Evolutionary conservation across 2,888 invertebrate species (phyloP), one percentile per base, ranked within the genome.

Genomic region (Cyrtodaria siliqua): DNA sequence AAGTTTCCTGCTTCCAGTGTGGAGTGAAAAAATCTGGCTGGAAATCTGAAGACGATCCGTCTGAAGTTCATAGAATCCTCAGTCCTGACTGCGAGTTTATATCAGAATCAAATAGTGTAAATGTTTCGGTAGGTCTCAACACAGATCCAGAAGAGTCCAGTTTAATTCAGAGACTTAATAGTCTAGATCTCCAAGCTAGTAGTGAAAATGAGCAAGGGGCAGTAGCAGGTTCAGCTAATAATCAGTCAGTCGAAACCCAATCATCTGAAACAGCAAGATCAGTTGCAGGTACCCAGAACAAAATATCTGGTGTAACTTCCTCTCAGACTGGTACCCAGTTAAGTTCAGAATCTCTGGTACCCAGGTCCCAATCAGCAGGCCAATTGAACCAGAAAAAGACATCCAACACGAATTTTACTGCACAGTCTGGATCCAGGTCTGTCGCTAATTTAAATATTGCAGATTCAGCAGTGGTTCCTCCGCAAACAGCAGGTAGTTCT

Each of bases 21-120:
- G 97, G 97, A 80, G 97, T 97, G 47, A 97, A 97, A 0, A 94
- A 98, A 3, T 96, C 97, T 89, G 97, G 97, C 90, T 98, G 98
- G 98, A 96, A 97, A 91, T 95, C 95, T 52, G 95, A 95, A 68
- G 98, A 98, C 92, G 95, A 96, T 83, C 97, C 98, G 0, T 97
- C 97, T 97, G 96, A 96, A 84, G 97, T 68, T 27, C 85, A 85
- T 49, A 62, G 62, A 0, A 94, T 96, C 38, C 97, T 97, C 97
- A 96, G 97, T 90, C 95, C 95, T 23, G 95, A 96, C 72, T 98
- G 98, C 90, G 95, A 95, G 26, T 97, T 95, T 93, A 94, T 98
- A 1, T 20, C 16, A 4, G 57, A 60, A 14, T 42, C 18, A 18
- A 24, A 40, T 23, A 59, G 55, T 14, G 63, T 72, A 40, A 84